Conservation (phyloP, 2,113 vertebrate species). For the Chaenogobius annularis region DNA sequence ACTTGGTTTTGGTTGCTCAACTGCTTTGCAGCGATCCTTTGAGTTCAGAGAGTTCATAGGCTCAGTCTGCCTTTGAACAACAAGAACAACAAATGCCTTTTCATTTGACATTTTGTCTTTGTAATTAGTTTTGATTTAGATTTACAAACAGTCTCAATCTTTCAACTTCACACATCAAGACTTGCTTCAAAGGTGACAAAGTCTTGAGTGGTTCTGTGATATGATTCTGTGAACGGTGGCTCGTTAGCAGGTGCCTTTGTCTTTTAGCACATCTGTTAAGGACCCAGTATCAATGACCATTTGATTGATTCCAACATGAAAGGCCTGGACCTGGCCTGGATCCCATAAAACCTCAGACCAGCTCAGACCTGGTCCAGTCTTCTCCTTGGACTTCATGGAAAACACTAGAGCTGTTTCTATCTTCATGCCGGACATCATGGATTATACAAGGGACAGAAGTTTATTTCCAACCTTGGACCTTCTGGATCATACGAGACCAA, state of each 20-base stretch:
- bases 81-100: not conserved
- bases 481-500: not conserved
- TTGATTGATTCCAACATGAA: constrained; percentile 1
- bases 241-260: not conserved
- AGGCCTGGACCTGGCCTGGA: not conserved
- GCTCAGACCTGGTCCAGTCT: not conserved
- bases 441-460: not conserved
- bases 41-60: not conserved
- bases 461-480: not conserved
- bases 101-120: not conserved
- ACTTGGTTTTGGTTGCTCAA: not conserved
- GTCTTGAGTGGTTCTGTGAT: not conserved
- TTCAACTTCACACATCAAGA: not conserved
- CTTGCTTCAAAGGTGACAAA: not conserved
- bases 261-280: not conserved
- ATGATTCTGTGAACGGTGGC: not conserved
- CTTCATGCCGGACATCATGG: not conserved
- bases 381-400: not conserved
- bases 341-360: not conserved
- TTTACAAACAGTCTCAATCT: not conserved
- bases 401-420: not conserved
- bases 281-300: not conserved
- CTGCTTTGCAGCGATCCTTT: not conserved
- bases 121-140: not conserved
- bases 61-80: not conserved